A percentile compares a stretch with the other conserved stretches of the same genome.
Evolutionary conservation across 2,797 vertebrate species (phyloP).

Genomic region (Enteromius radiatus): DNA sequence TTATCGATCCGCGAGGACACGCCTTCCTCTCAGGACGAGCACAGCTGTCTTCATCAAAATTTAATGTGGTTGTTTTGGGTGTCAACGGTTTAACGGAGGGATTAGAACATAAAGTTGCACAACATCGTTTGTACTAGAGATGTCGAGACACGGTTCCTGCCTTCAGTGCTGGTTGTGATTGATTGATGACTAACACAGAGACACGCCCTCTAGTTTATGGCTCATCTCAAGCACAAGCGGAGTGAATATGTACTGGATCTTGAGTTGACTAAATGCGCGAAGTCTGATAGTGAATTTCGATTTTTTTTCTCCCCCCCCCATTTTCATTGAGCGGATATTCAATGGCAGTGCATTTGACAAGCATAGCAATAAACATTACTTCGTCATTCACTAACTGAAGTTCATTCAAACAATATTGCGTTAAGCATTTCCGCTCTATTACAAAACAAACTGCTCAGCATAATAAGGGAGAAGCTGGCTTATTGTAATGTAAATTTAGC

Average conservation of each 20-base stretch:
- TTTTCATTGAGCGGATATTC: too few species aligned
- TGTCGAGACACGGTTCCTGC: background rate
- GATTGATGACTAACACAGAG: constrained; percentile 1
- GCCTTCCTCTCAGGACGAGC: constrained; percentile 5
- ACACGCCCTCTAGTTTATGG: constrained; percentile 17
- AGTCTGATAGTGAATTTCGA: background rate
- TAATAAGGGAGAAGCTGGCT: background rate
- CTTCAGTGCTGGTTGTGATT: background rate
- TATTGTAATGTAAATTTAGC: background rate
- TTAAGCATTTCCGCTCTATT: background rate
- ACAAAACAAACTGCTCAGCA: background rate
- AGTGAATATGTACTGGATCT: background rate
- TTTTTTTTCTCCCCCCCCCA: too few species aligned
- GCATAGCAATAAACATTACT: background rate
- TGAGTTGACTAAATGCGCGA: background rate
- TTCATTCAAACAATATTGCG: background rate
- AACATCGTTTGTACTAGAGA: constrained; percentile 2
- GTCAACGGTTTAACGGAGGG: background rate
- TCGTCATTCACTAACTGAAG: background rate
- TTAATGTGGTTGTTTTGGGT: background rate
- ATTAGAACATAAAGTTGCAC: background rate
- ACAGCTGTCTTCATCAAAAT: background rate
- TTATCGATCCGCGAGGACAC: background rate
- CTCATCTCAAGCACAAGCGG: background rate
- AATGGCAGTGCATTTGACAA: background rate